These are phyloP conservation scores for Drosophila histrio DNA, from an alignment of 2,888 invertebrate species.

Conservation along the genomic window DNA sequence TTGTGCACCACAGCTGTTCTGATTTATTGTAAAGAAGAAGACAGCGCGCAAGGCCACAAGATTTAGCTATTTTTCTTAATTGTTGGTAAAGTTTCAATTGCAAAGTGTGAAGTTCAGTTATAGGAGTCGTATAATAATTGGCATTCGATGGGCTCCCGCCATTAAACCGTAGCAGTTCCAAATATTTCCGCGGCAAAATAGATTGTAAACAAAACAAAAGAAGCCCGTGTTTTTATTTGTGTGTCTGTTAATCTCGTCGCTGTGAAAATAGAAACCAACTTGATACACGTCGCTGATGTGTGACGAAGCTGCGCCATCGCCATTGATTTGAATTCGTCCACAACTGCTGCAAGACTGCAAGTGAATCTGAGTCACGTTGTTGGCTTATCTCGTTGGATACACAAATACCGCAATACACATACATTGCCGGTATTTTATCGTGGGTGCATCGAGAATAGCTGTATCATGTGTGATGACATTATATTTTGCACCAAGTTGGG, in stretches of 20 bases:
- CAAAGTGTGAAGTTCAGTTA: constrained; percentile 44
- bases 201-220: constrained; percentile 52
- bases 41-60: constrained; percentile 60
- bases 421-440: constrained; percentile 25
- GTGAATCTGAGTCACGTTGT: constrained; percentile 23
- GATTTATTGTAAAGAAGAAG: constrained; percentile 49
- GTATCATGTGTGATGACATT: constrained; percentile 50
- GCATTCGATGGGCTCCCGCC: background rate
- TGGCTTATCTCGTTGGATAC: constrained; percentile 17
- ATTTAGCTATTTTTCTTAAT: constrained; percentile 63
- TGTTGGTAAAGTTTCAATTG: constrained; percentile 54
- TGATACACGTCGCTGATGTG: constrained; percentile 9
- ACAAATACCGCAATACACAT: constrained; percentile 5
- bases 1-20: constrained; percentile 45
- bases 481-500: constrained; percentile 77
- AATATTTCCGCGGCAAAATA: constrained; percentile 38
- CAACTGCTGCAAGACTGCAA: constrained; percentile 13
- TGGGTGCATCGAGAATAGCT: constrained; percentile 5
- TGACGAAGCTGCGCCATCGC: background rate
- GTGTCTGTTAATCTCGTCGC: constrained; percentile 31
- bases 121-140: constrained; percentile 3
- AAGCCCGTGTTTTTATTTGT: constrained; percentile 17
- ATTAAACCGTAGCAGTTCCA: background rate
- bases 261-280: constrained; percentile 10
- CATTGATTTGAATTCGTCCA: background rate